Conservation (phyloP, 1,140 invertebrate species). For the Stegodyphus dumicola region DNA sequence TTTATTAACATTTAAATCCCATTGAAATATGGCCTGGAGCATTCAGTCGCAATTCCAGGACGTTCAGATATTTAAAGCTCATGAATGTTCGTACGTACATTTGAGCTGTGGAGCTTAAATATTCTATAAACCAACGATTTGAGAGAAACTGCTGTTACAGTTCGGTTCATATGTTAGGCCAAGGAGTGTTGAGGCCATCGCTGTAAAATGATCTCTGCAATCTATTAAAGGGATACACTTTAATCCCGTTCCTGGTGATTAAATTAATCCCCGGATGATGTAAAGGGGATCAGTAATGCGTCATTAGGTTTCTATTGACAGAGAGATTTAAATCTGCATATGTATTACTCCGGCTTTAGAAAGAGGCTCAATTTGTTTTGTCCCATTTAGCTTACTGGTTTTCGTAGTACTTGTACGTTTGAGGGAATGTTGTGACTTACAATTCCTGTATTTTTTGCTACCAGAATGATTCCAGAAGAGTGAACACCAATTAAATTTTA, state of each 20-base stretch:
- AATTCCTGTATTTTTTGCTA: too few species aligned
- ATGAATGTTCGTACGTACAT: too few species aligned
- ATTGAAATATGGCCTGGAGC: constrained; percentile 14
- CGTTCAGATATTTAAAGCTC: constrained; percentile 41
- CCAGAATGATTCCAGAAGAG: too few species aligned
- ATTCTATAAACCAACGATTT: too few species aligned
- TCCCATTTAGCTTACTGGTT: too few species aligned
- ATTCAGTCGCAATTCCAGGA: constrained; percentile 25
- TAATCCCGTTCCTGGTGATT: constrained; percentile 13
- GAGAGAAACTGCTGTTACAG: constrained; percentile 9
- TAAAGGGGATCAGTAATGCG: neutral
- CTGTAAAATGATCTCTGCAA: constrained; percentile 38
- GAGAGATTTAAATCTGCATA: constrained; percentile 9
- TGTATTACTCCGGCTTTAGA: too few species aligned
- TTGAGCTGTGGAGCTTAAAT: too few species aligned
- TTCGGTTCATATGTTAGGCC: neutral
- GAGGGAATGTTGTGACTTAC: too few species aligned
- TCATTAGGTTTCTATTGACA: constrained; percentile 36
- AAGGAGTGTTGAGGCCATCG: neutral
- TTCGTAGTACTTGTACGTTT: too few species aligned
- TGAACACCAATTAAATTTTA: too few species aligned
- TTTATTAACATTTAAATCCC: constrained; percentile 40
- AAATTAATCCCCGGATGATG: constrained; percentile 1
- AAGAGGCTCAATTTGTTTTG: too few species aligned
- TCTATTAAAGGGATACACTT: constrained; percentile 25